Evolutionary conservation across 2,797 vertebrate species (phyloP).

Genomic region (Hozukius guyotensis): DNA sequence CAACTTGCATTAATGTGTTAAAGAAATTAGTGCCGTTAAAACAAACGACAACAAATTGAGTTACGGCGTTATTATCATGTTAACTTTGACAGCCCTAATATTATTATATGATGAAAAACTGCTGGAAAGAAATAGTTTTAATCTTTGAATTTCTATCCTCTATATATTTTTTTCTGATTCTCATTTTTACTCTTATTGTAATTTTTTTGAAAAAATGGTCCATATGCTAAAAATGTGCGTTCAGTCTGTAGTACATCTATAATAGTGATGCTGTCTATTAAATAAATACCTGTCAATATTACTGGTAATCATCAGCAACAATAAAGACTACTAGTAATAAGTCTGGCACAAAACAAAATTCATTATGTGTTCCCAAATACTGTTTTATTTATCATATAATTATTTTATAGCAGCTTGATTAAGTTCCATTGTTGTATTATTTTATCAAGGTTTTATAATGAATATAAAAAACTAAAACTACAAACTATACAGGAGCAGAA

Average conservation of each 20-base stretch:
- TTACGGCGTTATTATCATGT: no score
- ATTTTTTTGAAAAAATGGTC: not conserved
- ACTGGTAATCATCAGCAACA: not conserved
- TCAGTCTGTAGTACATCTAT: not conserved
- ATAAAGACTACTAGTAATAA: not conserved
- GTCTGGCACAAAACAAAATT: not conserved
- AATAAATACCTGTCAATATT: not conserved
- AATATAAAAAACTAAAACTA: not conserved
- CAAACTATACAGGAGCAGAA: not conserved
- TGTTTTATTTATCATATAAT: not conserved
- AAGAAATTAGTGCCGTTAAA: no score
- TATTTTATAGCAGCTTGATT: not conserved
- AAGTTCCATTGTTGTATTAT: not conserved
- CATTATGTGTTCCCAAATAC: not conserved
- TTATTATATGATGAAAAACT: not conserved
- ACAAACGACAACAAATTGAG: no score
- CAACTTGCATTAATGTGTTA: no score
- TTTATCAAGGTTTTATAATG: not conserved
- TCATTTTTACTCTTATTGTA: not conserved
- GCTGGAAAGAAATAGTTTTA: not conserved
- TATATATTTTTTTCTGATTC: not conserved
- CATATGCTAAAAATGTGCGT: not conserved
- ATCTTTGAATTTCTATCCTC: not conserved
- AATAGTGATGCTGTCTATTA: not conserved
- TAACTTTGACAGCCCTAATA: no score